Evolutionary conservation across 2,113 vertebrate genomes (phyloP), one percentile per base, ranked within the genome.

Genomic region (Festucalex cinctus): DNA sequence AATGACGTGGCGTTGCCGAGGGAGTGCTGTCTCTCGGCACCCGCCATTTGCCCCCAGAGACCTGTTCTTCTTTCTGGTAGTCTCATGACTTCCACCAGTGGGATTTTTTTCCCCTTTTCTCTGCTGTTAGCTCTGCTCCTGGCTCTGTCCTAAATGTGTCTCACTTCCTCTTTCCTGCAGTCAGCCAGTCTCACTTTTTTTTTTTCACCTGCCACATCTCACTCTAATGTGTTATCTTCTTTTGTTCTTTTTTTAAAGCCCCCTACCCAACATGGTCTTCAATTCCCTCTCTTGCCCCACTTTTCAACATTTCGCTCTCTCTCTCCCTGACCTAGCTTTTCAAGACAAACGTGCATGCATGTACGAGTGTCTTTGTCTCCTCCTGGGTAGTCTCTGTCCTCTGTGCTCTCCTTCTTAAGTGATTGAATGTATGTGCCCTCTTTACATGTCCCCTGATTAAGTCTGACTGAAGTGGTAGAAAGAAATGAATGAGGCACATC

Each of bases 31-130:
- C 74, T n/a, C 46, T 63, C 44, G 1, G 48, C 63, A 65, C 17
- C 24, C 12, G 61, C 63, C 36, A 51, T 62, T 36, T 75, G 72
- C 67, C 37, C 80, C 79, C 77, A 51, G 77, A 81, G 86, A 78
- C 67, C 49, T 16, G 75, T 74, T 69, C 69, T 64, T 68, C 62
- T 70, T 75, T 70, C 58, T 39, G 28, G 59, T 22, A 0, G 9
- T n/a, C 70, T 80, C 77, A 54, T 65, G 65, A 71, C 79, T 78
- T 72, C 53, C 75, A 61, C 78, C 78, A 17, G 44, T 67, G 76
- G 82, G 79, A 81, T 77, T 64, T 73, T 76, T 82, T 76, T 84
- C 83, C 83, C 85, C 58, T 88, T 83, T 79, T 70, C 65, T 43
- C n/a, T 46, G 67, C 79, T 60, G 58, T 19, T 70, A 63, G 67